phyloP scores from a whole-genome alignment of 2,888 invertebrate genomes.

The Ametastegia equiseti region DNA sequence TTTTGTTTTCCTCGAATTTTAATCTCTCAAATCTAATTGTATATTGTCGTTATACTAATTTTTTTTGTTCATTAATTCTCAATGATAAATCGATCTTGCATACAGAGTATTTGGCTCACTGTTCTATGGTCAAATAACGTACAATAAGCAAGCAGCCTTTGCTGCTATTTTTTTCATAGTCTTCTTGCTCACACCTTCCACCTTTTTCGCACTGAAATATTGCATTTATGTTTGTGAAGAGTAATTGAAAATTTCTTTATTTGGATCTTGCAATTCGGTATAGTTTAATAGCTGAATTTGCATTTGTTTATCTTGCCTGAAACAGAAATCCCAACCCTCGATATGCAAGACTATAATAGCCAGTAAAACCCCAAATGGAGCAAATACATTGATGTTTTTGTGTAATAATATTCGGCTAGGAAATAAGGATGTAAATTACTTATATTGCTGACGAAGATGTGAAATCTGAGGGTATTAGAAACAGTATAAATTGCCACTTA shows the following conservation, averaged over 20 bases:
- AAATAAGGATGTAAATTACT: constrained; percentile 1
- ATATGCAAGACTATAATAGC: constrained; percentile 3
- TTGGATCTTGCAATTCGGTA: neutral
- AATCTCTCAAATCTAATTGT: neutral
- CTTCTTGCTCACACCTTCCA: neutral
- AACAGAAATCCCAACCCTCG: neutral
- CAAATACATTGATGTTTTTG: neutral
- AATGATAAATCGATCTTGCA: neutral
- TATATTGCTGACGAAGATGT: constrained; percentile 3
- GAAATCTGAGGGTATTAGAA: constrained; percentile 11
- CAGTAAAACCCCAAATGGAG: neutral
- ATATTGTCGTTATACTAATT: neutral
- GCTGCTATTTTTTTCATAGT: neutral
- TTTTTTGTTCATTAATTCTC: constrained; percentile 1
- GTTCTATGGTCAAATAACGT: neutral
- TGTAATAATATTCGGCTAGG: constrained; percentile 15
- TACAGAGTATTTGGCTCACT: neutral
- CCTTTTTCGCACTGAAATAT: neutral
- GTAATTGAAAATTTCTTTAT: no score
- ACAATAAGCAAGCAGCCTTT: neutral
- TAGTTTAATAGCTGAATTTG: neutral
- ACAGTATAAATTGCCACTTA: constrained; percentile 8
- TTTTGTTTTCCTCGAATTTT: neutral
- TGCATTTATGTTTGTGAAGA: neutral
- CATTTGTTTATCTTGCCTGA: neutral